Evolutionary conservation across 2,888 invertebrate species (phyloP).

Genomic region (Tortrix viridana): DNA sequence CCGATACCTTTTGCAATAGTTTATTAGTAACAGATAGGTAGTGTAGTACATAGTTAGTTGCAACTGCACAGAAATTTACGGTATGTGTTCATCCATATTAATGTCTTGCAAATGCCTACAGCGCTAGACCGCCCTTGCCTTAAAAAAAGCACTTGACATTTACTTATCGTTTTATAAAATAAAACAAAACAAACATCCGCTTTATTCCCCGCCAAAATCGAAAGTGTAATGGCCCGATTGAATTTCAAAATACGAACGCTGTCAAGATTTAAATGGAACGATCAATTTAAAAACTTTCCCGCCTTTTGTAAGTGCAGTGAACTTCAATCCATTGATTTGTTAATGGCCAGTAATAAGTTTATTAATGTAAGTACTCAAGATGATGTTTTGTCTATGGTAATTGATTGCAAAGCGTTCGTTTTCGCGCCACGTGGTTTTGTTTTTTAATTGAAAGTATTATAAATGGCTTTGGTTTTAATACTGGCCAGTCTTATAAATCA

Average conservation of each 20-base stretch:
- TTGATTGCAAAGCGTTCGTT: slow-evolving; percentile 26
- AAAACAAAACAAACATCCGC: slow-evolving; percentile 34
- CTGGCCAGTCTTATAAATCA: background rate
- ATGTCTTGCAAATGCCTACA: slow-evolving; percentile 29
- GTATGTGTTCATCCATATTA: slow-evolving; percentile 35
- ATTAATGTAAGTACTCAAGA: slow-evolving; percentile 38
- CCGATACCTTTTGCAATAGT: slow-evolving; percentile 28
- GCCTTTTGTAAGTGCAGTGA: slow-evolving; percentile 45
- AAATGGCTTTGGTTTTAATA: background rate
- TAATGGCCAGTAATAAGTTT: slow-evolving; percentile 43
- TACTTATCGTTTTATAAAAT: slow-evolving; percentile 28
- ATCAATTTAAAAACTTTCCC: slow-evolving; percentile 51
- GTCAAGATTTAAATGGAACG: slow-evolving; percentile 48
- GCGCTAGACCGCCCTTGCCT: slow-evolving; percentile 7
- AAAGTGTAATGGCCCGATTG: slow-evolving; percentile 46
- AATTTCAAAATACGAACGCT: slow-evolving; percentile 48
- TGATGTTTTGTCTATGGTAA: slow-evolving; percentile 37
- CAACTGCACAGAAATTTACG: slow-evolving; percentile 32
- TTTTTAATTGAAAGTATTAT: background rate
- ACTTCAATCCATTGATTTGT: slow-evolving; percentile 38
- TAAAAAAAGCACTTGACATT: slow-evolving; percentile 31
- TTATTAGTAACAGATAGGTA: slow-evolving; percentile 36
- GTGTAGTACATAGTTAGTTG: slow-evolving; percentile 20
- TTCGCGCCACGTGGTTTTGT: slow-evolving; percentile 23
- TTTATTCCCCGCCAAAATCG: slow-evolving; percentile 39